phyloP scores from a whole-genome alignment of 2,797 vertebrate genomes.

The Lepidocolaptes lacrymiger region DNA sequence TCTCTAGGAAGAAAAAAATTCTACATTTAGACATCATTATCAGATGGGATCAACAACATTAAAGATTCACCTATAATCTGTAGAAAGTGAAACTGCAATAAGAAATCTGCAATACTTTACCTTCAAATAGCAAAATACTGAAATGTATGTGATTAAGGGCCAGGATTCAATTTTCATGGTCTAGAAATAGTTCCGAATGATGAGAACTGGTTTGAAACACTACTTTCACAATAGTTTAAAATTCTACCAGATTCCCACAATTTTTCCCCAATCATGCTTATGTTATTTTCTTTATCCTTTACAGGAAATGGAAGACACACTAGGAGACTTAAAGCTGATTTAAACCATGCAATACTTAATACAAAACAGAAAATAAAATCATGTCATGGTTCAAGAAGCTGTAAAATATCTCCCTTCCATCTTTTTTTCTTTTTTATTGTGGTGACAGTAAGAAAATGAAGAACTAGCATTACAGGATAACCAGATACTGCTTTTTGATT shows the following conservation, averaged over 20 bases:
- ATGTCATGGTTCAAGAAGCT: not conserved
- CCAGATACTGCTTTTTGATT: not conserved
- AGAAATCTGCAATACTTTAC: not conserved
- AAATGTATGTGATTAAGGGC: not conserved
- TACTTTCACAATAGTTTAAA: not conserved
- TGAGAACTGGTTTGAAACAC: not conserved
- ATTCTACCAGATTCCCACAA: not conserved
- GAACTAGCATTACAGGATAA: not conserved
- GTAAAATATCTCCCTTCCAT: not conserved
- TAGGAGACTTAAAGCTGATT: not conserved
- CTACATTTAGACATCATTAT: not conserved
- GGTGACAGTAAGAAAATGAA: not conserved
- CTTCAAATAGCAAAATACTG: not conserved
- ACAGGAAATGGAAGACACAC: not conserved
- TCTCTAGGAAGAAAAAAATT: not conserved
- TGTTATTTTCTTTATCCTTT: not conserved
- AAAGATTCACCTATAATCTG: not conserved
- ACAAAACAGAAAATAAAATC: not conserved
- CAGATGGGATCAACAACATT: not conserved
- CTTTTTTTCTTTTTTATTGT: not conserved
- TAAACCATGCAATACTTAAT: not conserved
- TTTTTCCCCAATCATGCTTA: not conserved
- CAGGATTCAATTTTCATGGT: not conserved
- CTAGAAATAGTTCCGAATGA: not conserved
- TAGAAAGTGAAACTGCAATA: not conserved